Evolutionary conservation across 2,888 invertebrate species (phyloP).

Genomic region (Gymnoscelis rufifasciata): DNA sequence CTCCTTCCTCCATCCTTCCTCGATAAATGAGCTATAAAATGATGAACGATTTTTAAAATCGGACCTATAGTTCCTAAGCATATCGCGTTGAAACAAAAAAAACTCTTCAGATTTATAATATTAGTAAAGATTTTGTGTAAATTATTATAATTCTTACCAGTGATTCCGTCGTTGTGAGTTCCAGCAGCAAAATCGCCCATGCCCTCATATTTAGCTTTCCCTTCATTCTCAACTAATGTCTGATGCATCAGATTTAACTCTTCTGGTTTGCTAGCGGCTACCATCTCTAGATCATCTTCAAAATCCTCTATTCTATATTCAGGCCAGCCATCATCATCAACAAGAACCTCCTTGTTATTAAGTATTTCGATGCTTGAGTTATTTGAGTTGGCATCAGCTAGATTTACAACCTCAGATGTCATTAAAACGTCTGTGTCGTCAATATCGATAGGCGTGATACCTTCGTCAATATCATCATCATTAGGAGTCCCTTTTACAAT

Average conservation of each 20-base stretch:
- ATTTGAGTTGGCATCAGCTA: slow-evolving; percentile 47
- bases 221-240: slow-evolving; percentile 34
- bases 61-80: no score
- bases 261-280: slow-evolving; percentile 31
- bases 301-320: slow-evolving; percentile 72
- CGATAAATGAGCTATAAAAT: no score
- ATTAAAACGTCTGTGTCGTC: slow-evolving; percentile 41
- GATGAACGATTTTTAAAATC: no score
- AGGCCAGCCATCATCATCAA: slow-evolving; percentile 80
- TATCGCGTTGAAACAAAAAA: no score
- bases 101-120: no score
- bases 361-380: slow-evolving; percentile 36
- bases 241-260: slow-evolving; percentile 53
- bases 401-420: slow-evolving; percentile 39
- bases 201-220: slow-evolving; percentile 53
- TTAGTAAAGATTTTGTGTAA: no score
- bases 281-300: slow-evolving; percentile 48
- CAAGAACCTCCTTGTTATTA: slow-evolving; percentile 42
- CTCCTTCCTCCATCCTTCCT: no score
- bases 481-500: slow-evolving; percentile 35
- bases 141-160: slow-evolving; percentile 52
- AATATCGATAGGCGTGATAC: slow-evolving; percentile 47
- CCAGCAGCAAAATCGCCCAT: slow-evolving; percentile 80
- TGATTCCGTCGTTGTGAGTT: slow-evolving; percentile 83
- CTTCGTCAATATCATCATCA: slow-evolving; percentile 40